These are phyloP conservation scores for Ceyx melanurus DNA, from an alignment of 2,113 vertebrate genomes.

Conservation along the genomic window DNA sequence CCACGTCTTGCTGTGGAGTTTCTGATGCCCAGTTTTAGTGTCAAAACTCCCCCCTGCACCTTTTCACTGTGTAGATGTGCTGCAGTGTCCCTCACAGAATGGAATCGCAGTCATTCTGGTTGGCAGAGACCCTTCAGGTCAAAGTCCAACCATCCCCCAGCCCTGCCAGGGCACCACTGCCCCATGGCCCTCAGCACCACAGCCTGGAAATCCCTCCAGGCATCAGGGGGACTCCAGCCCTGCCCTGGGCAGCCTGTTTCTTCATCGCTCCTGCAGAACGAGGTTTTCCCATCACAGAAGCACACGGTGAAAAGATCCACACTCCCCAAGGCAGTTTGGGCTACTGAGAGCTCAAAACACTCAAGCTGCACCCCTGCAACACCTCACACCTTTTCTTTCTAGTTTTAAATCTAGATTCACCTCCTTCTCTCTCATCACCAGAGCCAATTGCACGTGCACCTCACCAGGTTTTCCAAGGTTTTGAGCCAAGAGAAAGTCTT, in stretches of 20 bases:
- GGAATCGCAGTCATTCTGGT: too few relatives aligned
- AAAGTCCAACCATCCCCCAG: background rate
- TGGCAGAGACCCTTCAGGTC: background rate
- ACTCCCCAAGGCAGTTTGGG: background rate
- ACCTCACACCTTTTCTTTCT: background rate
- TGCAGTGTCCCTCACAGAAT: background rate
- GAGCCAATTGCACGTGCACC: background rate
- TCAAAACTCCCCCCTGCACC: background rate
- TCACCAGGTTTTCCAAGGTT: background rate
- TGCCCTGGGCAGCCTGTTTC: background rate
- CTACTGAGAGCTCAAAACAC: background rate
- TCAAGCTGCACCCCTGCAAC: background rate
- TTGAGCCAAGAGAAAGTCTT: background rate
- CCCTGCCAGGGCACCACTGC: background rate
- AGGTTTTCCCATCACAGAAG: background rate
- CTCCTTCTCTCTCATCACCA: background rate
- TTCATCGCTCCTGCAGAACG: background rate
- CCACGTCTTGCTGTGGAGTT: background rate
- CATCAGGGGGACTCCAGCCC: background rate
- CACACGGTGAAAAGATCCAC: background rate
- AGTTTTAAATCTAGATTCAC: background rate
- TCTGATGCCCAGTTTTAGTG: background rate
- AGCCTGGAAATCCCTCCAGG: background rate
- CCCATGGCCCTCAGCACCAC: background rate
- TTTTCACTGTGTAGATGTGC: background rate